A percentile compares a stretch with the other conserved stretches of the same genome.
phyloP scores from a whole-genome alignment of 2,113 vertebrate genomes.

The Sander lucioperca region DNA sequence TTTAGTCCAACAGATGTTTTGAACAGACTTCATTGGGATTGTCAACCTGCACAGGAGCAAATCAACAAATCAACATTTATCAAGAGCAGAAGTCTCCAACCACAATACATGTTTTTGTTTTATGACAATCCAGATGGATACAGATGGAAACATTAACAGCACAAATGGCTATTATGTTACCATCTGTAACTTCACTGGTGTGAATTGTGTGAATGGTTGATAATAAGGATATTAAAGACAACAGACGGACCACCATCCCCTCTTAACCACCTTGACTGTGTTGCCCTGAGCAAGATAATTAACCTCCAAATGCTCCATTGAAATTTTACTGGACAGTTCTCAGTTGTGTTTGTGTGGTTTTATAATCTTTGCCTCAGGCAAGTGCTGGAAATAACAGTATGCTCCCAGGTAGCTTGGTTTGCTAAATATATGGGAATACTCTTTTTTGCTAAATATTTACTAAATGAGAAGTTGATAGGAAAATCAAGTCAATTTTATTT shows the following conservation, averaged over 20 bases:
- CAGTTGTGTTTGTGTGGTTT: conserved; percentile 31
- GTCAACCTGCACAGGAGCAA: not conserved
- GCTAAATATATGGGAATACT: conserved; percentile 9
- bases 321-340: conserved; percentile 44
- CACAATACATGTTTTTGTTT: conserved; percentile 15
- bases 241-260: conserved; percentile 37
- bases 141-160: conserved; percentile 18
- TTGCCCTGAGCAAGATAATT: conserved; percentile 56
- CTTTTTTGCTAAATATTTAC: conserved; percentile 22
- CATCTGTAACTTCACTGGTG: conserved; percentile 2
- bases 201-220: conserved; percentile 4
- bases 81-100: not conserved
- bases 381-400: conserved; percentile 46
- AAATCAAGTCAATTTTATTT: not conserved
- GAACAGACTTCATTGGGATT: not conserved
- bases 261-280: conserved; percentile 11
- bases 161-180: conserved; percentile 12
- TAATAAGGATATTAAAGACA: conserved; percentile 32
- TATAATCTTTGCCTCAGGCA: conserved; percentile 43
- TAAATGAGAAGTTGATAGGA: not conserved
- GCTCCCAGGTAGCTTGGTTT: conserved; percentile 28
- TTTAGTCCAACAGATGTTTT: conserved; percentile 6
- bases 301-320: conserved; percentile 50
- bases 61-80: conserved; percentile 18
- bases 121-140: conserved; percentile 1